A percentile compares a stretch with the other conserved stretches of the same genome.
These are phyloP conservation scores for Dynastes grantii DNA, from an alignment of 2,888 invertebrate species.

Conservation along the genomic window DNA sequence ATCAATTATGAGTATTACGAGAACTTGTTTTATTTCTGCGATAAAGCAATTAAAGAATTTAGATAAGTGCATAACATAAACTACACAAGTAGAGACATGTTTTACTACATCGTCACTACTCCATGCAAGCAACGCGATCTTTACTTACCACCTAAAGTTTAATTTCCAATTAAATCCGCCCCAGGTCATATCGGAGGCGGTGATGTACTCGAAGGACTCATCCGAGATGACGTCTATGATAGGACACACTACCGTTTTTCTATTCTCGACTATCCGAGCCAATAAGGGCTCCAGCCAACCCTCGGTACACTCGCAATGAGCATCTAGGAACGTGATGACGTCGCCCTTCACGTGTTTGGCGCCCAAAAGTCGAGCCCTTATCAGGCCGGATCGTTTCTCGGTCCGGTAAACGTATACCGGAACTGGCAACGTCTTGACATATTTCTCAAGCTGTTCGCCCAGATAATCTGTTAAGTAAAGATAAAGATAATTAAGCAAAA, in stretches of 20 bases:
- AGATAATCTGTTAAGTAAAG: constrained; percentile 80
- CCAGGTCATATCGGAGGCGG: constrained; percentile 99
- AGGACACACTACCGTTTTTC: constrained; percentile 96
- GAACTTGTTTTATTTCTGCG: too few relatives aligned
- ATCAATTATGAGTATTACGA: too few relatives aligned
- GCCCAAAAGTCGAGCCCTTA: constrained; percentile 94
- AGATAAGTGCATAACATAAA: too few relatives aligned
- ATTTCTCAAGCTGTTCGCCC: constrained; percentile 90
- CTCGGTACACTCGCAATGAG: constrained; percentile 98
- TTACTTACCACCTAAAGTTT: constrained; percentile 94
- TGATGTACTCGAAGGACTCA: constrained; percentile 98
- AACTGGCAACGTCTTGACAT: constrained; percentile 89
- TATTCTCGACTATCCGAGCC: constrained; percentile 91
- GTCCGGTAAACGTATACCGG: constrained; percentile 91
- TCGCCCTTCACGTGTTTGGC: constrained; percentile 94
- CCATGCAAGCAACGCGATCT: too few relatives aligned
- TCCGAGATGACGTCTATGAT: constrained; percentile 99
- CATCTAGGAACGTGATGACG: constrained; percentile 96
- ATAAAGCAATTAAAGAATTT: too few relatives aligned
- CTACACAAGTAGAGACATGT: too few relatives aligned
- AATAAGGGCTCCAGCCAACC: constrained; percentile 99
- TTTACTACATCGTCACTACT: too few relatives aligned
- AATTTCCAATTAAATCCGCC: constrained; percentile 99
- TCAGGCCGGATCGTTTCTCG: constrained; percentile 94
- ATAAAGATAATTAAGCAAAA: not conserved